Conservation (phyloP, 2,888 invertebrate genomes). For the Netelia melanura region DNA sequence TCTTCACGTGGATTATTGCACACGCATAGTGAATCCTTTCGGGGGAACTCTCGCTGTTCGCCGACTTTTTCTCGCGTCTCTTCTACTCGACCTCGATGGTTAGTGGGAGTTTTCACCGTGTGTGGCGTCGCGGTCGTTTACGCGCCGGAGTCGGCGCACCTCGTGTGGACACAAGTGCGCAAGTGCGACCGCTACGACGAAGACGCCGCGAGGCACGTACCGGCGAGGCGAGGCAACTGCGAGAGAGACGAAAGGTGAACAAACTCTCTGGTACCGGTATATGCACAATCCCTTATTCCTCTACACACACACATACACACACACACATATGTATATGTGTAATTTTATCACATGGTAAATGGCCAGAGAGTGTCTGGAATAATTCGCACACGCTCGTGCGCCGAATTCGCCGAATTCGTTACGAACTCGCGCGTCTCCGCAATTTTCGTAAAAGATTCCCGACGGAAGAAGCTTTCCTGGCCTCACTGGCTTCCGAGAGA, state of each 20-base stretch:
- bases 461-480: not conserved
- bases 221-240: slow-evolving; percentile 50
- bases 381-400: slow-evolving; percentile 32
- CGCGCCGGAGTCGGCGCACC: slow-evolving; percentile 31
- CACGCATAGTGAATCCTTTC: slow-evolving; percentile 52
- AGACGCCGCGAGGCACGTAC: slow-evolving; percentile 57
- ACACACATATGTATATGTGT: not conserved
- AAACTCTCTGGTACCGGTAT: slow-evolving; percentile 73
- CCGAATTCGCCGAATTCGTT: slow-evolving; percentile 52
- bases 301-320: not conserved
- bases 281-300: slow-evolving; percentile 25
- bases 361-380: slow-evolving; percentile 56
- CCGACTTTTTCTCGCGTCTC: slow-evolving; percentile 30
- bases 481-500: slow-evolving; percentile 14
- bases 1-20: slow-evolving; percentile 43
- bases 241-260: slow-evolving; percentile 73
- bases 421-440: slow-evolving; percentile 3
- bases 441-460: slow-evolving; percentile 32
- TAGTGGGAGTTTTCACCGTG: slow-evolving; percentile 54
- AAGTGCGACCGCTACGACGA: slow-evolving; percentile 43
- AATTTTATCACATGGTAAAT: slow-evolving; percentile 24
- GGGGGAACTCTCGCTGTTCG: slow-evolving; percentile 51
- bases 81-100: not conserved
- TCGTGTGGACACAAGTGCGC: slow-evolving; percentile 56
- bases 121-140: slow-evolving; percentile 20